Evolutionary conservation across 2,888 invertebrate species (phyloP), one percentile per base, ranked within the genome.

Genomic region (Pheosia gnoma): DNA sequence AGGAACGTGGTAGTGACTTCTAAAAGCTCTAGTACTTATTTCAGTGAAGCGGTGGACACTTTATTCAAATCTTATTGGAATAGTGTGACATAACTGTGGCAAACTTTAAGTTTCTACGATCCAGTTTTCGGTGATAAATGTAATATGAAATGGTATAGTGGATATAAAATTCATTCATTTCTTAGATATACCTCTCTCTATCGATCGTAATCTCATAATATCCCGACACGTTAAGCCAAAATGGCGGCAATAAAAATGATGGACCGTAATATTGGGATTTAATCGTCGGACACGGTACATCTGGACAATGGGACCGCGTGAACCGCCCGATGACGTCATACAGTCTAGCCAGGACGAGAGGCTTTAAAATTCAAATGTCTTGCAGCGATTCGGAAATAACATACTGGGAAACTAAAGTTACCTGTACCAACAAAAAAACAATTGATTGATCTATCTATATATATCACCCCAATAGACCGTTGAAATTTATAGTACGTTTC

Each of bases 271-370:
- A 62, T 56, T 54, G 43, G 55, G 57, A 60, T 53, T 53, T 57
- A 57, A 71, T 67, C 56, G 62, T 58, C 57, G 51, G 70, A 43
- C 55, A 66, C 56, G 62, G 60, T 62, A 52, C 13, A 59, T 74
- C 66, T 67, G 60, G 61, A 64, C 62, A 74, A 68, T 60, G 67
- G 59, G 61, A 60, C 57, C 55, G 59, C 63, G 61, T 51, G 41
- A 55, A 57, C 59, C 61, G 61, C 53, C 58, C 56, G 5, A 38
- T 63, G 71, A 73, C 66, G 73, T 65, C 73, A 73, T 13, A 4
- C 8, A 13, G 10, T 43, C 43, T 43, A 43, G 8, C 2, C 43
- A 47, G n/a, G n/a, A 47, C 11, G n/a, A 47, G n/a, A 56, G 58
- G 10, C 3, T 54, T 5, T 36, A 8, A 13, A 3, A 51, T 51